Evolutionary conservation across 2,113 vertebrate species (phyloP).

Genomic region (Dasyprocta punctata): DNA sequence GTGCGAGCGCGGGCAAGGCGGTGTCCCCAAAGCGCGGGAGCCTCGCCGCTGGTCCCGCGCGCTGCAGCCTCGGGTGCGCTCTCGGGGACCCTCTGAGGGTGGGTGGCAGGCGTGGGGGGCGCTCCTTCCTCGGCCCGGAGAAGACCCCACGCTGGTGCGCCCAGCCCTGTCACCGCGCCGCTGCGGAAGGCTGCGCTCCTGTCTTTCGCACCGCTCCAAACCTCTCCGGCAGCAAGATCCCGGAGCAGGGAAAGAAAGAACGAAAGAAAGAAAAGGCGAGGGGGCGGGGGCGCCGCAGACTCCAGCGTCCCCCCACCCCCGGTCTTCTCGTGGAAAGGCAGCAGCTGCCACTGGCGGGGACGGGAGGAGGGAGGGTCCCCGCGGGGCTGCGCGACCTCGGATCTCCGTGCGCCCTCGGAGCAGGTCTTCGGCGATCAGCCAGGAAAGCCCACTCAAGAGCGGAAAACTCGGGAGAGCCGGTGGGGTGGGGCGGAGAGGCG

Average conservation of each 20-base stretch:
- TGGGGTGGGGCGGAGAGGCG: neutral
- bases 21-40: neutral
- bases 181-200: neutral
- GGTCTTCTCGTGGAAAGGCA: slow-evolving; percentile 68
- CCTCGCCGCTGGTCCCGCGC: neutral
- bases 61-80: neutral
- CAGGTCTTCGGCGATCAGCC: slow-evolving; percentile 61
- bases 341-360: slow-evolving; percentile 71
- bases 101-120: neutral
- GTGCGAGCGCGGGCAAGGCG: neutral
- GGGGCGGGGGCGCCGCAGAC: slow-evolving; percentile 78
- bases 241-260: slow-evolving; percentile 73
- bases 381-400: slow-evolving; percentile 1
- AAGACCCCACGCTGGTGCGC: neutral
- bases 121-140: neutral
- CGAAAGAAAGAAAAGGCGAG: slow-evolving; percentile 70
- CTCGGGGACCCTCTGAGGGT: neutral
- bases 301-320: slow-evolving; percentile 52
- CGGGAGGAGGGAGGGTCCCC: slow-evolving; percentile 29
- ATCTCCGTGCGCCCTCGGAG: neutral
- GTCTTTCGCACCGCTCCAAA: slow-evolving; percentile 10
- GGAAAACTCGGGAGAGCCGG: slow-evolving; percentile 55
- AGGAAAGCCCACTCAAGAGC: slow-evolving; percentile 34
- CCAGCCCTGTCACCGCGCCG: neutral
- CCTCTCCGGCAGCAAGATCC: slow-evolving; percentile 73